These are phyloP conservation scores for Mellilla xanthometata DNA, from an alignment of 2,888 invertebrate genomes.

Conservation along the genomic window DNA sequence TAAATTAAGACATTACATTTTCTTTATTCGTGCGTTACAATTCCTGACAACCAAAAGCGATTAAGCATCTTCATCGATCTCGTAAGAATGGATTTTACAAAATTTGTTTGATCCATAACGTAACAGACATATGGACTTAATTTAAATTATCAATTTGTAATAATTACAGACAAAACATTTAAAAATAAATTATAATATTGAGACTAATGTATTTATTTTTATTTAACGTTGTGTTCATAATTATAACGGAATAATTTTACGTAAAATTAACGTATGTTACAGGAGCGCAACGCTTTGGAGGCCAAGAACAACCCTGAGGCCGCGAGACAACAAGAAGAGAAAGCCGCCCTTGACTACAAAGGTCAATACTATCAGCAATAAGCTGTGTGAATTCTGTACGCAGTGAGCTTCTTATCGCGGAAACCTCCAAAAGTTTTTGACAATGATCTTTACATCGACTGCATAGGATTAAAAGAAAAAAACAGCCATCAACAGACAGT, in stretches of 20 bases:
- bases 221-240: too few species aligned
- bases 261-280: too few species aligned
- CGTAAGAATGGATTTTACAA: too few species aligned
- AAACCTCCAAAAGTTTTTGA: constrained; percentile 16
- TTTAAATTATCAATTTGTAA: too few species aligned
- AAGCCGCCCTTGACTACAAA: constrained; percentile 82
- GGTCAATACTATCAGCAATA: constrained; percentile 83
- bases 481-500: constrained; percentile 14
- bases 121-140: too few species aligned
- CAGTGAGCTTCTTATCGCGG: constrained; percentile 24
- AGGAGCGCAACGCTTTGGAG: constrained; percentile 84
- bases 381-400: constrained; percentile 21
- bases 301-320: constrained; percentile 78
- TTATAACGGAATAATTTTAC: too few species aligned
- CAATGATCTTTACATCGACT: constrained; percentile 22
- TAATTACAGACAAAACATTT: too few species aligned
- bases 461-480: constrained; percentile 19
- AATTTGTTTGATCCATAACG: too few species aligned
- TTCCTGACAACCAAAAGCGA: too few species aligned
- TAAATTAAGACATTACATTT: constrained; percentile 14
- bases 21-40: background rate
- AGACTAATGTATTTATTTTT: too few species aligned
- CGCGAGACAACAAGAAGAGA: constrained; percentile 65
- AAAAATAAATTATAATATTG: too few species aligned
- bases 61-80: too few species aligned